Conservation (phyloP, 1,140 invertebrate genomes). For the Lamellibrachia luymesi region DNA sequence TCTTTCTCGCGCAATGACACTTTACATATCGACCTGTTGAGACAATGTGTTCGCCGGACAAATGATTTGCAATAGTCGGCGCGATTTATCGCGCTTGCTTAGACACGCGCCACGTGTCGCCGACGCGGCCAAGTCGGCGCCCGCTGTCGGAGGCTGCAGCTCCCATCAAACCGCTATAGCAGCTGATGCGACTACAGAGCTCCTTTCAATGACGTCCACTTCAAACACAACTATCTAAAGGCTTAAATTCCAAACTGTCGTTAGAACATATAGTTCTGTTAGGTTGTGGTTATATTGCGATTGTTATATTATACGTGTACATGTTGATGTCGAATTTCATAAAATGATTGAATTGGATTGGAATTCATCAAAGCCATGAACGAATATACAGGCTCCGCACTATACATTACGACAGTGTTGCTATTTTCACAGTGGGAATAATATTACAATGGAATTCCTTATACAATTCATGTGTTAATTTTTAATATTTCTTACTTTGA, state of each 20-base stretch:
- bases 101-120: background rate
- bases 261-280: background rate
- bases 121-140: background rate
- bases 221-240: background rate
- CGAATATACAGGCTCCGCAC: no score
- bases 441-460: no score
- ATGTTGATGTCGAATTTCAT: background rate
- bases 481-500: no score
- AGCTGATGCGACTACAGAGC: background rate
- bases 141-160: background rate
- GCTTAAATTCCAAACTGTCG: background rate
- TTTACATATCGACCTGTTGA: slow-evolving; percentile 5
- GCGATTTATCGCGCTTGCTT: slow-evolving; percentile 3
- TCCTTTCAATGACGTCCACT: background rate
- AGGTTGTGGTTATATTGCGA: background rate
- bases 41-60: slow-evolving; percentile 3
- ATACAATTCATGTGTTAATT: no score
- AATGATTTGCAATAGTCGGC: slow-evolving; percentile 4
- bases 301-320: background rate
- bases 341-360: no score
- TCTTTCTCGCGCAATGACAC: background rate
- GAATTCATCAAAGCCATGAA: no score
- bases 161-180: background rate
- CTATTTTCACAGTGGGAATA: no score
- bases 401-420: no score